Conservation (phyloP, 2,113 vertebrate species). For the Notarius quadriscutis region DNA sequence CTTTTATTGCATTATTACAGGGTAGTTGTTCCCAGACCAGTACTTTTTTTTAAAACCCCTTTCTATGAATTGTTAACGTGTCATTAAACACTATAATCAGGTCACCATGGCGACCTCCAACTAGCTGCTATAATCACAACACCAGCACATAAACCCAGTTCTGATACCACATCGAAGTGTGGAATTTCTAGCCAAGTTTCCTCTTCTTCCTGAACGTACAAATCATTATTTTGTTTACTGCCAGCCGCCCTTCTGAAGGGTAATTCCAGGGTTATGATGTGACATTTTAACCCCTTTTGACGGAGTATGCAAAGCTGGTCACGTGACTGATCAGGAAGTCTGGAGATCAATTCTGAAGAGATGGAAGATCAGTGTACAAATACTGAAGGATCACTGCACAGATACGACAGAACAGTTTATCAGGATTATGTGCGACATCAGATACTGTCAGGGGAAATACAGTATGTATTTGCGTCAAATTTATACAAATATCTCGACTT, state of each 20-base stretch:
- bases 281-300: neutral
- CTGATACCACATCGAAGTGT: neutral
- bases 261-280: neutral
- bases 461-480: neutral
- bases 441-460: neutral
- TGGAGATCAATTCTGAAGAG: neutral
- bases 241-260: neutral
- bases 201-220: neutral
- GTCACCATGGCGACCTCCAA: neutral
- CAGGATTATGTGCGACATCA: neutral
- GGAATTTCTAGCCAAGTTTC: neutral
- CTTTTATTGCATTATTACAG: neutral
- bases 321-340: neutral
- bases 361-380: neutral
- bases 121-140: neutral
- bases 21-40: neutral
- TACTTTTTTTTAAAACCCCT: neutral
- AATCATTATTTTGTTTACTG: neutral
- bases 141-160: neutral
- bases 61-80: neutral
- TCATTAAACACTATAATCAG: neutral
- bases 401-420: neutral
- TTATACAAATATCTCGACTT: neutral
- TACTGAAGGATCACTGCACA: neutral
- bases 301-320: neutral